Evolutionary conservation across 2,113 vertebrate species (phyloP), one percentile per base, ranked within the genome.

Genomic region (Tringa solitaria): DNA sequence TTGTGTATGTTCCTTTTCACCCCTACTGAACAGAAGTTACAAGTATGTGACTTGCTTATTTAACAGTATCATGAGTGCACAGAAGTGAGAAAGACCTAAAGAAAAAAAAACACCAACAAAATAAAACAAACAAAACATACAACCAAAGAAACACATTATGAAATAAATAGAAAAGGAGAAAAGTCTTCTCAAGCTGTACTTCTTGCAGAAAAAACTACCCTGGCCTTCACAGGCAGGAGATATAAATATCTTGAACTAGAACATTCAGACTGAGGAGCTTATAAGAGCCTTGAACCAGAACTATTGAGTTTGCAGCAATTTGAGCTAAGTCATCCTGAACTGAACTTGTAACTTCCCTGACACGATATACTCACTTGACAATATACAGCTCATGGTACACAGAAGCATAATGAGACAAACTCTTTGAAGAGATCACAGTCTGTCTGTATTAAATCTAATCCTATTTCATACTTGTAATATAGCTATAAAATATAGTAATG

Each of bases 211-310:
- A 61, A 81, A 95, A 89, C 84, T 53, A 61, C 12, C 6, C 20
- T 5, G 28, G 69, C 54, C 74, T 93, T 90, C 64, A 75, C 37
- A 68, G 59, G 45, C 61, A 91, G 41, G 17, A 57, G 32, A 76
- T 92, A 91, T 80, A 61, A 69, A 87, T 94, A 92, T 14, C 74
- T 72, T 26, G 8, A 94, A 78, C 54, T 69, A 73, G 57, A 79
- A 82, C n/a, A 73, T 78, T 85, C 53, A 87, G 74, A 46, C 32
- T 57, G 18, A 95, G 65, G n/a, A 91, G 68, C 68, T 96, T 87
- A 43, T 48, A 90, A 90, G 90, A 95, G 81, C 74, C 81, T 85
- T 85, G 86, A 95, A 93, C 76, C 65, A 90, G 76, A 89, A 81
- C 83, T 81, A 64, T 57, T 89, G 65, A 11, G 32, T 95, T 73